phyloP scores from a whole-genome alignment of 2,113 vertebrate genomes.

The Fukomys damarensis region DNA sequence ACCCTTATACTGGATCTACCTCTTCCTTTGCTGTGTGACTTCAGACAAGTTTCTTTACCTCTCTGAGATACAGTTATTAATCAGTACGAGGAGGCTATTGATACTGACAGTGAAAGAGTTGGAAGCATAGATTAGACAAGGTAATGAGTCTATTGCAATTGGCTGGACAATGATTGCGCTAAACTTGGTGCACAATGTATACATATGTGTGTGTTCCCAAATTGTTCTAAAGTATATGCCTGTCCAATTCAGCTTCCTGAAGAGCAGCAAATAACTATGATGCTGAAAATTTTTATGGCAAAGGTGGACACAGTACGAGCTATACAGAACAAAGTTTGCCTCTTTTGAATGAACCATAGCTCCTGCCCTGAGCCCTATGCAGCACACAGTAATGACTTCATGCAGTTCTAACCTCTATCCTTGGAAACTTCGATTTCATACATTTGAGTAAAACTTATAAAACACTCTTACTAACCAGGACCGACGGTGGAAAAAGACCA shows the following conservation, averaged over 20 bases:
- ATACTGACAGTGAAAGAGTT: background rate
- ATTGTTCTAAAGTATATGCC: background rate
- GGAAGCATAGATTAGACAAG: background rate
- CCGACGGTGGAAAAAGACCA: constrained; percentile 24
- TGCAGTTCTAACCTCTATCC: background rate
- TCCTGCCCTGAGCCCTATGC: background rate
- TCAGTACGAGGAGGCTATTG: background rate
- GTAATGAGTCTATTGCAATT: background rate
- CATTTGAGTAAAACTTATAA: constrained; percentile 7
- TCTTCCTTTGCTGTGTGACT: background rate
- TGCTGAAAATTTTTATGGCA: background rate
- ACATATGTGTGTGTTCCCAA: background rate
- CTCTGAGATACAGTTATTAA: background rate
- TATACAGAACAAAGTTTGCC: background rate
- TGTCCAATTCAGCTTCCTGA: background rate
- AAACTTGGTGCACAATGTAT: background rate
- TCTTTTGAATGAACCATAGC: background rate
- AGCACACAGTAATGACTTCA: background rate
- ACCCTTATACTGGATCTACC: background rate
- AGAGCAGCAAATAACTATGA: background rate
- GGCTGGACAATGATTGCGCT: background rate
- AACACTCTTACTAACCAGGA: background rate
- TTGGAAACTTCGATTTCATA: background rate
- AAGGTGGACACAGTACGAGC: background rate
- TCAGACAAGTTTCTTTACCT: background rate